Evolutionary conservation across 2,113 vertebrate genomes (phyloP).

Genomic region (cattle (Bos taurus)): ARS-UCD2.0 NC_037337.1:72129001-72129500

Average conservation of each 20-base stretch:
- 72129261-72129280: not conserved
- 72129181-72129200: not conserved
- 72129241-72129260: not conserved
- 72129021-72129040: not conserved
- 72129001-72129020: not conserved
- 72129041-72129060: accelerated
- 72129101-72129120: not conserved
- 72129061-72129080: not conserved
- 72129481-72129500: not conserved
- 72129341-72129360: not conserved
- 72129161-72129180: not conserved
- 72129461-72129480: not conserved
- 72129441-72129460: not conserved
- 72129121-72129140: not conserved
- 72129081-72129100: not conserved
- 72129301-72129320: not conserved
- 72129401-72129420: not conserved
- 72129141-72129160: not conserved
- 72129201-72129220: not conserved
- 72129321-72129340: not conserved
- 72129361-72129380: not conserved
- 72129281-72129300: not conserved
- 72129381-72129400: not conserved
- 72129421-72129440: not conserved
- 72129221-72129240: not conserved